A percentile compares a stretch with the other conserved stretches of the same genome.
Evolutionary conservation across 1,140 invertebrate genomes (phyloP).

Genomic region (Aporrectodea caliginosa): DNA sequence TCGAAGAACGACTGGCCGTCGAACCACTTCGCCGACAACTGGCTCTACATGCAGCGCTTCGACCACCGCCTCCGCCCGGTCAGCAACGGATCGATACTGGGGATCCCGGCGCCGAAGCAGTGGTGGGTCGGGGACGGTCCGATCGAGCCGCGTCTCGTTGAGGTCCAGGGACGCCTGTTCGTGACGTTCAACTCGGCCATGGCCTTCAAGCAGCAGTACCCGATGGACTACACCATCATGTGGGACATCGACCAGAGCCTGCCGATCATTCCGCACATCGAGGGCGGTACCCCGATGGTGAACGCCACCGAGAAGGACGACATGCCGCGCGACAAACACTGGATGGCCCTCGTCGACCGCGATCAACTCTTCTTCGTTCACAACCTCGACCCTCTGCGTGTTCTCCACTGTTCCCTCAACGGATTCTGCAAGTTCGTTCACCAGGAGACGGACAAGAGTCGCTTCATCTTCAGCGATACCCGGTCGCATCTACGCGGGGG

Average conservation of each 20-base stretch:
- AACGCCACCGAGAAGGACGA: constrained; percentile 32
- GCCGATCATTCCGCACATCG: constrained; percentile 33
- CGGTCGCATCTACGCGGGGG: constrained; percentile 35
- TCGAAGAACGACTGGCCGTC: constrained; percentile 28
- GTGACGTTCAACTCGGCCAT: constrained; percentile 35
- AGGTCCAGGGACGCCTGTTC: constrained; percentile 25
- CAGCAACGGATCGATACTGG: constrained; percentile 30
- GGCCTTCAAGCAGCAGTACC: constrained; percentile 18
- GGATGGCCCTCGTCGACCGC: constrained; percentile 32
- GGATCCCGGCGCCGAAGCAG: constrained; percentile 34
- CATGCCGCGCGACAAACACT: constrained; percentile 38
- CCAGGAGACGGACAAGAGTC: constrained; percentile 26
- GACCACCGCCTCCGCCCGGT: constrained; percentile 31
- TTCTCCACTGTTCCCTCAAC: constrained; percentile 30
- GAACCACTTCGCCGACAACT: constrained; percentile 37
- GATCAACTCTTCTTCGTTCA: constrained; percentile 34
- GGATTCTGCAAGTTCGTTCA: constrained; percentile 31
- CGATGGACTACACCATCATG: constrained; percentile 35
- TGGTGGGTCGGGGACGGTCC: constrained; percentile 36
- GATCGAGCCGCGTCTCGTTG: constrained; percentile 35
- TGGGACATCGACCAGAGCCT: constrained; percentile 31
- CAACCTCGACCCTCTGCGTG: constrained; percentile 35
- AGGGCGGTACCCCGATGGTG: constrained; percentile 32
- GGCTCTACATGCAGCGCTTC: constrained; percentile 34
- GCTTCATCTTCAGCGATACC: constrained; percentile 31